Evolutionary conservation across 2,888 invertebrate genomes (phyloP), one percentile per base, ranked within the genome.

Genomic region (Xestobium rufovillosum): DNA sequence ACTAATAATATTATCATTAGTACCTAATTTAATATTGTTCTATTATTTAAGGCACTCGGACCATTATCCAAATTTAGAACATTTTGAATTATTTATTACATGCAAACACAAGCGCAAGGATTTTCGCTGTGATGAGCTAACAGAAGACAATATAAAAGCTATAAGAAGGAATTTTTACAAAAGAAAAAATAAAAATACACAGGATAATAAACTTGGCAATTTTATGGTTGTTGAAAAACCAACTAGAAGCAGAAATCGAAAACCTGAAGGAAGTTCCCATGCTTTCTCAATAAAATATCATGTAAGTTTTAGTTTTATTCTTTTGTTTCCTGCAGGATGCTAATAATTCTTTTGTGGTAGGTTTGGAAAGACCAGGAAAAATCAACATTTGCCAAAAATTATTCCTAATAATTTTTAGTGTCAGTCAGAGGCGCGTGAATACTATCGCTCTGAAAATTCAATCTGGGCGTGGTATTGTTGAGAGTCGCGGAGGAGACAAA

Each of bases 371-470:
- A 36, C 8, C 14, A 13, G 19, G 26, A 31, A 36, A 36, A 36
- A 36, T 29, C 14, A 26, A 30, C 13, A 17, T 36, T 36, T 36
- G 36, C 11, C 36, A 36, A 14, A 34, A 38, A 38, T 16, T 34
- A 29, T 34, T 38, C 11, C 26, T 31, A 31, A 14, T 31, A 31
- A 23, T 36, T 26, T 36, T 36, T 36, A 36, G 25, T 23, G n/a
- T 17, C 14, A 13, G 31, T 31, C 36, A 36, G n/a, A 38, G 16
- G 28, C 27, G 38, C 13, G 16, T 38, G 19, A 32, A 38, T 26
- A 38, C 38, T 33, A 38, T 38, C 12, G 32, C 27, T 38, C 23
- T 14, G 17, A 40, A 36, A 37, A 37, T 38, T 9, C 23, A 38
- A 25, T 31, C 27, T 30, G 40, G 31, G 26, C 14, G 26, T 31